Evolutionary conservation across 2,888 invertebrate genomes (phyloP), one percentile per base, ranked within the genome.

Genomic region (Microchrysa polita): DNA sequence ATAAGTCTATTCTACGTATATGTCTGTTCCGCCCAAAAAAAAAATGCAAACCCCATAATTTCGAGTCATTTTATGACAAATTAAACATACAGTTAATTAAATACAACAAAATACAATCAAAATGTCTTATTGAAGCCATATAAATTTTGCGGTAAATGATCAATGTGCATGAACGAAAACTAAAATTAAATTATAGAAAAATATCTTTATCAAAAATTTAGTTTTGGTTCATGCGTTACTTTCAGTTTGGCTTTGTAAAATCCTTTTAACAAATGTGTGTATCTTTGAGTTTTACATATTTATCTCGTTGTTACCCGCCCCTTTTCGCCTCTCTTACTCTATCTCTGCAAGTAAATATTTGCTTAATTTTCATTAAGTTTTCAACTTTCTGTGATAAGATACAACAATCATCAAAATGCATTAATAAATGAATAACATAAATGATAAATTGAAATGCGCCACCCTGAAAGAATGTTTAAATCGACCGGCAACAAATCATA

Each of bases 311-410:
- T n/a, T 4, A 5, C 18, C 14, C 20, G 5, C 7, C 27, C 7
- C 27, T 34, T 34, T 48, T 48, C 18, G 18, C 18, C 14, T 57
- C 20, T 57, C 18, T n/a, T 18, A 2, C 2, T 16, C 20, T 10
- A n/a, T 42, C 22, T 18, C 22, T 65, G 65, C 20, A 65, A 48
- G 65, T 34, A 65, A 65, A 65, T 65, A 23, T 40, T 63, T 72
- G 73, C 73, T 76, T 69, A 77, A 14, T 69, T 69, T n/a, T 55
- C 40, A 27, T 69, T 69, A n/a, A 57, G 69, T 69, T 69, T 78
- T 76, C 74, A 78, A 78, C 77, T 79, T 79, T 79, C 79, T 79
- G 79, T 79, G 79, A 79, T 79, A 79, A 77, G 76, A 76, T 75
- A 77, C 75, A 77, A 76, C 77, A 77, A 77, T 79, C 77, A 77